These are phyloP conservation scores for Harpagifer antarcticus DNA, from an alignment of 2,797 vertebrate genomes.

Conservation along the genomic window DNA sequence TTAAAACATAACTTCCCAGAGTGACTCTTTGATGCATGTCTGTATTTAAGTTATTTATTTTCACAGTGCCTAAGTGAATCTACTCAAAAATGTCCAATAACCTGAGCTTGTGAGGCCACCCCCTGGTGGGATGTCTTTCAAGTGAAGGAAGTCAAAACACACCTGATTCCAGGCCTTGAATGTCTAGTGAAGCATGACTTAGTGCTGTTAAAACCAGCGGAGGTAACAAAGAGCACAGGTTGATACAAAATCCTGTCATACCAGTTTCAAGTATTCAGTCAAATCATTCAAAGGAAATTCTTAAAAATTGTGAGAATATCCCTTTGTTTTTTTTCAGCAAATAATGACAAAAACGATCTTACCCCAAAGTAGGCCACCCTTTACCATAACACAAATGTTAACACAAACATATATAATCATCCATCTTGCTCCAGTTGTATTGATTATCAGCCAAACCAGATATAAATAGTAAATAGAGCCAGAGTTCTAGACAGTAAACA, in stretches of 20 bases:
- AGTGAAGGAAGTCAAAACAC: conserved; percentile 28
- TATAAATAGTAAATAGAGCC: conserved; percentile 33
- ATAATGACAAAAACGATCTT: not conserved
- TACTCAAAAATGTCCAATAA: not conserved
- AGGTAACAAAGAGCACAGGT: conserved; percentile 17
- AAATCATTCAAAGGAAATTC: conserved; percentile 19
- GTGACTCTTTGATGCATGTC: not conserved
- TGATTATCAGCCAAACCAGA: conserved; percentile 20
- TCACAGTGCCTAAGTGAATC: conserved; percentile 1
- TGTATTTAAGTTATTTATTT: not conserved
- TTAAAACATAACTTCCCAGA: not conserved
- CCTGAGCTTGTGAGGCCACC: not conserved
- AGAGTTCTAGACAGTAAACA: conserved; percentile 8
- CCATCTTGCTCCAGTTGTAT: conserved; percentile 1
- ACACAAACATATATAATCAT: conserved; percentile 6
- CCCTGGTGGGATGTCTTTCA: not conserved
- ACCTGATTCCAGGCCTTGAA: conserved; percentile 29
- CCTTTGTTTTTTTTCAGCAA: conserved; percentile 2
- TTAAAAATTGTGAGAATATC: not conserved
- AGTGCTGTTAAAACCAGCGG: conserved; percentile 15
- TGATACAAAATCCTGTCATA: conserved; percentile 15
- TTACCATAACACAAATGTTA: conserved; percentile 2
- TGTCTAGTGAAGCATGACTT: conserved; percentile 12
- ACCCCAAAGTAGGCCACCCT: not conserved
- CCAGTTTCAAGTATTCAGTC: conserved; percentile 12